A percentile compares a stretch with the other conserved stretches of the same genome.
Evolutionary conservation across 2,113 vertebrate species (phyloP).

Genomic region (Aptenodytes patagonicus): DNA sequence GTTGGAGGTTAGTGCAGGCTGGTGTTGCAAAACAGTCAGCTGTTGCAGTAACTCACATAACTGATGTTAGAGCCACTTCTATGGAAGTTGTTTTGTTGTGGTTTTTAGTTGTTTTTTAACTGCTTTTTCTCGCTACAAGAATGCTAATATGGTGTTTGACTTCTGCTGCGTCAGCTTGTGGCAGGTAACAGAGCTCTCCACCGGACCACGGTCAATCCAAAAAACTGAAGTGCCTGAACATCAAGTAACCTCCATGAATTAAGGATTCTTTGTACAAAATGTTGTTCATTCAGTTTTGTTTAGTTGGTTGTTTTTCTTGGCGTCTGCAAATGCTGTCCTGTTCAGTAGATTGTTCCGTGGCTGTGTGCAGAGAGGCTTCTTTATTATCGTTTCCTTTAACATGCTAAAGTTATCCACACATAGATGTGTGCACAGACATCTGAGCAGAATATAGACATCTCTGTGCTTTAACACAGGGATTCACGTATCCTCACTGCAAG

Average conservation of each 20-base stretch:
- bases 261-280: neutral
- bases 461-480: neutral
- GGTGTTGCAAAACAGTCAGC: neutral
- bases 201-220: rapidly evolving
- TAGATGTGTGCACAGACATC: neutral
- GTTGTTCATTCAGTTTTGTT: neutral
- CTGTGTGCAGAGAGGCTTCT: neutral
- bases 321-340: neutral
- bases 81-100: neutral
- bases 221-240: neutral
- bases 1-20: neutral
- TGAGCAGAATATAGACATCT: neutral
- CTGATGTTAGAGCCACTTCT: neutral
- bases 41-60: neutral
- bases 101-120: neutral
- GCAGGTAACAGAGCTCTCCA: neutral
- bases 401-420: neutral
- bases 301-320: neutral
- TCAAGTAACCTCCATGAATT: neutral
- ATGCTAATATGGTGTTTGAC: neutral
- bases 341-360: neutral
- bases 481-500: neutral
- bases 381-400: neutral
- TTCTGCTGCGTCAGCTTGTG: neutral
- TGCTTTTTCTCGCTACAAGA: neutral